Conservation (phyloP, 2,888 invertebrate species). For the Podotricha telesiphe region DNA sequence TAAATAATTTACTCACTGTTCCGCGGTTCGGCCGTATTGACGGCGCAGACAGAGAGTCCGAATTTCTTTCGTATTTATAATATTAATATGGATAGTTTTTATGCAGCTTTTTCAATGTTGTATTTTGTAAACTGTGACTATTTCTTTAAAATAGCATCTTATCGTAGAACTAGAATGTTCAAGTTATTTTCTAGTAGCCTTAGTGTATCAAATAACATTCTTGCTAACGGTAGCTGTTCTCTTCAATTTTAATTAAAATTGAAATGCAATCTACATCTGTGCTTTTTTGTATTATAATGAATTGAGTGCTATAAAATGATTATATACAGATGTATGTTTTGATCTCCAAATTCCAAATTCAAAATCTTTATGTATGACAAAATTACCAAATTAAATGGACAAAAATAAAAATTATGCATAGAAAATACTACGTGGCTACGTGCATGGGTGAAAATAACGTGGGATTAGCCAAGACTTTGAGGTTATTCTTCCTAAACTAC, state of each 20-base stretch:
- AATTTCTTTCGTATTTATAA: no score
- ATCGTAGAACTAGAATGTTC: not conserved
- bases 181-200: conserved; percentile 6
- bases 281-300: conserved; percentile 6
- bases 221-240: conserved; percentile 2
- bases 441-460: not conserved
- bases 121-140: not conserved
- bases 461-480: not conserved
- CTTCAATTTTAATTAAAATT: conserved; percentile 13
- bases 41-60: no score
- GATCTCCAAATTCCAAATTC: not conserved
- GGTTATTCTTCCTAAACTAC: not conserved
- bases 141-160: no score
- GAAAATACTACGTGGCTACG: not conserved
- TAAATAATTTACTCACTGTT: no score
- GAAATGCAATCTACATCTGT: conserved; percentile 10
- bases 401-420: not conserved
- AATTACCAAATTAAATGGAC: no score
- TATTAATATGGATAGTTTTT: no score
- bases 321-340: not conserved
- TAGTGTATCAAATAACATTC: conserved; percentile 3
- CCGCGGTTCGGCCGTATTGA: no score
- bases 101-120: no score
- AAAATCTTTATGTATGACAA: no score
- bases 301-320: not conserved